Evolutionary conservation across 2,113 vertebrate genomes (phyloP).

Genomic region (Ictidomys tridecemlineatus): DNA sequence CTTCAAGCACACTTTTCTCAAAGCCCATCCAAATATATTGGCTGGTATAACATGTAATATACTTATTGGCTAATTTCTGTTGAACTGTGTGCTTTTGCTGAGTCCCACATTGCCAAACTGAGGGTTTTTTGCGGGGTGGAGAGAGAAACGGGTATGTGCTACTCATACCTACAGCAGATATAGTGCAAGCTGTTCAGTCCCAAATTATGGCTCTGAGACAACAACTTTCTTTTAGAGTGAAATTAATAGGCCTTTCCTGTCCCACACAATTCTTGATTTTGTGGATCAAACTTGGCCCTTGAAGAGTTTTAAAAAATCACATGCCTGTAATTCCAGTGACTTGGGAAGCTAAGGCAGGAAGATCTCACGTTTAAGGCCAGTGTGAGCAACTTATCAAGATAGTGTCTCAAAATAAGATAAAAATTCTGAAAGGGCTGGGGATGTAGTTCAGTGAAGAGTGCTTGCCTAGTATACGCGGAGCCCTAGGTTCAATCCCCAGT

Average conservation of each 20-base stretch:
- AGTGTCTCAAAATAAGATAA: no score
- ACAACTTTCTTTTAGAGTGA: background rate
- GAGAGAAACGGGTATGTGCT: background rate
- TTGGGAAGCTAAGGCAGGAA: background rate
- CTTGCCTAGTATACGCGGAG: no score
- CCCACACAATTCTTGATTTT: background rate
- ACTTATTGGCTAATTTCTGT: background rate
- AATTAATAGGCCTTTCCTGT: background rate
- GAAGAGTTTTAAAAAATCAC: background rate
- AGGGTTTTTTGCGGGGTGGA: background rate
- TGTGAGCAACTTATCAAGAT: no score
- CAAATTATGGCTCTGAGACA: background rate
- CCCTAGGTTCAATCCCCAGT: no score
- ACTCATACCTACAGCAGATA: background rate
- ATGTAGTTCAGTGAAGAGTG: no score
- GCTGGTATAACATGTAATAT: background rate
- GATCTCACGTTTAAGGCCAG: background rate
- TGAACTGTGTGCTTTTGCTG: constrained; percentile 21
- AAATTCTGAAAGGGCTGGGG: no score
- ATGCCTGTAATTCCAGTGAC: background rate
- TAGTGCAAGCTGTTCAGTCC: background rate
- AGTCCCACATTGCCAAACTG: background rate
- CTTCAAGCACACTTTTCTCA: constrained; percentile 12
- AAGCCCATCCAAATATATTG: background rate
- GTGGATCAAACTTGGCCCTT: background rate